Percentiles rank a stretch among this genome's conserved stretches.
phyloP scores from a whole-genome alignment of 2,888 invertebrate genomes.

The Phaonia tiefii region DNA sequence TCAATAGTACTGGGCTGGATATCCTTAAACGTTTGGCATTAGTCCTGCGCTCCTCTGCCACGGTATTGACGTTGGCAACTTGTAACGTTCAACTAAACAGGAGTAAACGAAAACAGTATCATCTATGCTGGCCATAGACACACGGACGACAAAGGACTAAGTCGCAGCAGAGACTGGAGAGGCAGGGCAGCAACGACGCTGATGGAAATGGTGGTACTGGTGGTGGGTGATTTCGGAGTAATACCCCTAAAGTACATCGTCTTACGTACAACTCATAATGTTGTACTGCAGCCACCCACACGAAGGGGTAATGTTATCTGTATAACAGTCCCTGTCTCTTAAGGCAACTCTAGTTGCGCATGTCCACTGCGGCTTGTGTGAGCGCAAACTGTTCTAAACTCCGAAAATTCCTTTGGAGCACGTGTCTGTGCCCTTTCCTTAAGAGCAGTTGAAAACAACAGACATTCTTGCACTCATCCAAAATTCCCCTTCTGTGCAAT shows the following conservation, averaged over 20 bases:
- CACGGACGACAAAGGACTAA: constrained; percentile 35
- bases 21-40: constrained; percentile 48
- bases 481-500: constrained; percentile 24
- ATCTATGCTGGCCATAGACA: constrained; percentile 49
- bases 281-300: constrained; percentile 47
- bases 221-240: constrained; percentile 54
- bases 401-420: constrained; percentile 65
- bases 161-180: constrained; percentile 32
- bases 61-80: constrained; percentile 60
- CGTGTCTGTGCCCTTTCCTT: constrained; percentile 46
- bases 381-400: constrained; percentile 45
- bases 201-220: background rate
- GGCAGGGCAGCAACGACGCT: background rate
- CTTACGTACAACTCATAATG: too few relatives aligned
- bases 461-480: background rate
- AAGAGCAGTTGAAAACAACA: background rate
- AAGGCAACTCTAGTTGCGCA: constrained; percentile 22
- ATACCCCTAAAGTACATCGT: constrained; percentile 16
- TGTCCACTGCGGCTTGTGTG: background rate
- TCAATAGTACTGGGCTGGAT: constrained; percentile 38
- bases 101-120: constrained; percentile 61
- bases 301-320: constrained; percentile 8
- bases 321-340: constrained; percentile 48
- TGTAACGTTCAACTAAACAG: constrained; percentile 64
- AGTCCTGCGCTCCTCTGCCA: constrained; percentile 62